A percentile compares a stretch with the other conserved stretches of the same genome.
Evolutionary conservation across 2,797 vertebrate species (phyloP).

Genomic region (Nyctalus aviator): DNA sequence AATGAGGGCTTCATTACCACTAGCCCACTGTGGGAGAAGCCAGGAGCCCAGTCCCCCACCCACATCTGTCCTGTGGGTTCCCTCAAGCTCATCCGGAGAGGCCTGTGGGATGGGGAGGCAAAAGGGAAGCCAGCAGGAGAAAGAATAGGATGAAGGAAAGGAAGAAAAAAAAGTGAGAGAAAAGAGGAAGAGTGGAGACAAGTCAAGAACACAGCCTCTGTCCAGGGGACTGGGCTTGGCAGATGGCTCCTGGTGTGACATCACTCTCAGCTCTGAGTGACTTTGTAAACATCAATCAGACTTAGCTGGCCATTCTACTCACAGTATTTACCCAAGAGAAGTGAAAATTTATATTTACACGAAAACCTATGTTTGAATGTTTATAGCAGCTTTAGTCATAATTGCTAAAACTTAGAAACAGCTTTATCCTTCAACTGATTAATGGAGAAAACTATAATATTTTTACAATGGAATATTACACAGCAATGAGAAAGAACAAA

Average conservation of each 20-base stretch:
- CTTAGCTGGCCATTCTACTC: neutral
- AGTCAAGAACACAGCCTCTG: neutral
- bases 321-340: neutral
- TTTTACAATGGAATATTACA: neutral
- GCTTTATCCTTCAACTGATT: neutral
- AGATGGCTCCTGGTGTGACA: neutral
- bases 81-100: neutral
- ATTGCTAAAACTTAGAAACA: neutral
- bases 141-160: neutral
- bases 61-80: neutral
- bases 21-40: neutral
- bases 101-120: neutral
- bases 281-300: neutral
- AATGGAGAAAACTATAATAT: neutral
- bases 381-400: conserved; percentile 6
- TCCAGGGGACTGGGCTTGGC: neutral
- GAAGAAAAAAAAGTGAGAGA: neutral
- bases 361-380: neutral
- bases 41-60: neutral
- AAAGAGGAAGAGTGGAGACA: neutral
- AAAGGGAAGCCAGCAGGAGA: neutral
- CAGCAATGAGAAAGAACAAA: neutral
- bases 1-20: neutral
- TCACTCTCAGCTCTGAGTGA: neutral
- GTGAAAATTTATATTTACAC: neutral